Evolutionary conservation across 2,797 vertebrate genomes (phyloP).

Genomic region (Spinus olivaceus): DNA sequence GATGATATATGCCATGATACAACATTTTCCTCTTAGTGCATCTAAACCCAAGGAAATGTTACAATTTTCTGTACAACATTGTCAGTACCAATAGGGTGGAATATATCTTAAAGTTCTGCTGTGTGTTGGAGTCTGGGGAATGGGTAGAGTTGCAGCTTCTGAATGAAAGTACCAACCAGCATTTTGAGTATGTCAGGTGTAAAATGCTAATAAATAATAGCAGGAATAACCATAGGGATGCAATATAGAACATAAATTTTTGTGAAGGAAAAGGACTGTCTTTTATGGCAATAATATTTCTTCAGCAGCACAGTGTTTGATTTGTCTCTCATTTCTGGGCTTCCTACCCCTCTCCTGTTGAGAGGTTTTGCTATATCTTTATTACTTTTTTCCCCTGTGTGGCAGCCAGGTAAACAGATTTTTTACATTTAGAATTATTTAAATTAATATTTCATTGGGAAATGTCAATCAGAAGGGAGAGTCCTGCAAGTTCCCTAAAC

Average conservation of each 20-base stretch:
- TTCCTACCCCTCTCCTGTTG: background rate
- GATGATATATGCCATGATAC: background rate
- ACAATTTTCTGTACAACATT: accelerated
- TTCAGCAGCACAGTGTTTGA: background rate
- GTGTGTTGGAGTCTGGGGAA: background rate
- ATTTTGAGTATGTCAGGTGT: background rate
- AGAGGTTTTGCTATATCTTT: background rate
- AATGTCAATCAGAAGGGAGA: background rate
- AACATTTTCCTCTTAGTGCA: background rate
- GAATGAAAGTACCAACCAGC: background rate
- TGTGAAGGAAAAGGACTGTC: background rate
- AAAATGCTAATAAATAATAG: background rate
- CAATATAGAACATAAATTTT: background rate
- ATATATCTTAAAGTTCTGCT: background rate
- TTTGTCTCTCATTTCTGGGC: background rate
- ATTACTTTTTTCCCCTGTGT: background rate
- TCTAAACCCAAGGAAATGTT: background rate
- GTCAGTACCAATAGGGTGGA: background rate
- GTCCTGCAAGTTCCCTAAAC: background rate
- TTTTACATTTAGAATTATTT: background rate
- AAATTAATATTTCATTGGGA: background rate
- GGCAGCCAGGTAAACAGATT: background rate
- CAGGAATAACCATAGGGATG: background rate
- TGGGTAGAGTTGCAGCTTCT: background rate
- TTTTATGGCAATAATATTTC: background rate